Evolutionary conservation across 2,797 vertebrate genomes (phyloP).

Genomic region (Brachyrhaphis roseni): DNA sequence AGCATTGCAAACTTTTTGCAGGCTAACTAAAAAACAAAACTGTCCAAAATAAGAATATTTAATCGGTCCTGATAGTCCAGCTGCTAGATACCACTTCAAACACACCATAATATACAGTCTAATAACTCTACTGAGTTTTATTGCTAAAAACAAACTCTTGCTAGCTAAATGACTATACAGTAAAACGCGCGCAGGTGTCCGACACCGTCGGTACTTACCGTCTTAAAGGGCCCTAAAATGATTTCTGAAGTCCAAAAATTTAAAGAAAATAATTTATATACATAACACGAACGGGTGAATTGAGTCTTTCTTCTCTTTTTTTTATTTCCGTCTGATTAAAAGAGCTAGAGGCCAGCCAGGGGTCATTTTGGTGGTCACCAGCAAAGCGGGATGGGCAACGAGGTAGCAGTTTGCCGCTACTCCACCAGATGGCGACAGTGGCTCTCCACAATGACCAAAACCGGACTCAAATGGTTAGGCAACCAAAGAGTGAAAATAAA

Average conservation of each 20-base stretch:
- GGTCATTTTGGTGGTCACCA: slow-evolving; percentile 31
- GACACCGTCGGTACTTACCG: slow-evolving; percentile 43
- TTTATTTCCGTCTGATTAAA: not conserved
- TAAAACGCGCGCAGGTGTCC: slow-evolving; percentile 16
- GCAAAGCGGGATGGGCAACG: rapidly evolving
- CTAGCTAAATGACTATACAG: not conserved
- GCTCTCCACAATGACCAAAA: too few species aligned
- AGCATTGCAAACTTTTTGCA: slow-evolving; percentile 20
- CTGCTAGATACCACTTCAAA: slow-evolving; percentile 10
- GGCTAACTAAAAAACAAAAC: slow-evolving; percentile 14
- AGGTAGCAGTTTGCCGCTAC: not conserved
- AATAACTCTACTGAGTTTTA: too few species aligned
- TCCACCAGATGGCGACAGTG: slow-evolving; percentile 19
- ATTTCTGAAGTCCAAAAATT: not conserved
- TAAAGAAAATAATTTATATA: not conserved
- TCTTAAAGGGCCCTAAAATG: not conserved
- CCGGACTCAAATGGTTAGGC: too few species aligned
- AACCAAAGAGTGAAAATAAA: slow-evolving; percentile 9
- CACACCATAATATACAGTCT: not conserved
- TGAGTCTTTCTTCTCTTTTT: not conserved
- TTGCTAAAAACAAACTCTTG: not conserved
- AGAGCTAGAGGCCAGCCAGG: slow-evolving; percentile 31
- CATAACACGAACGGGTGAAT: not conserved
- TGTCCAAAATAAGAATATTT: not conserved
- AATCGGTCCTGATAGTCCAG: not conserved